Evolutionary conservation across 2,113 vertebrate genomes (phyloP), one percentile per base, ranked within the genome.

Genomic region (Epinephelus fuscoguttatus): DNA sequence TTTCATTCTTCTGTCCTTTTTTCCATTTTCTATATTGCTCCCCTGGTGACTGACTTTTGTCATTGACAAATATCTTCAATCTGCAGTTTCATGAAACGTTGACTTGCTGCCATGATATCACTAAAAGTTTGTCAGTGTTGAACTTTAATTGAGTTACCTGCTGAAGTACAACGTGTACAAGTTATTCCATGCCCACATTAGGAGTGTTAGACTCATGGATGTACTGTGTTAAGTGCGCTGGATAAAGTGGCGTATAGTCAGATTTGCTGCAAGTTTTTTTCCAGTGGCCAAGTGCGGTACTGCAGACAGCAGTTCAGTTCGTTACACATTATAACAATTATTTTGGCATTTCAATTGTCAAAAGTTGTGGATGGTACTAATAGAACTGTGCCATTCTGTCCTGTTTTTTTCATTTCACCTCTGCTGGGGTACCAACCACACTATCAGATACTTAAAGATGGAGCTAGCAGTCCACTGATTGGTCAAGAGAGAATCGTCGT

Each of bases 1-100:
- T 69, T 74, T 81, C 45, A 71, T 14, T 21, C 52, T 30, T 63
- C 37, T 52, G 52, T 70, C 19, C 23, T 72, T 61, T 55, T 14
- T 77, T 70, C 18, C 42, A 70, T 83, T 59, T 70, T 71, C 70
- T 63, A 10, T 47, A 72, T 73, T 67, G 56, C 23, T 67, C 27
- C 55, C 21, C 21, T 10, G 42, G 42, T 55, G 57, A 56, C 10
- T 21, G 50, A 27, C 1, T 75, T 13, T 80, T 49, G 9, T 70
- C 13, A 45, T 70, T 19, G 45, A 57, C 57, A 57, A 56, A 70
- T 69, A 40, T 70, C 11, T 63, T 75, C 17, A 57, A 66, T 50
- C 50, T 25, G 14, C 3, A 40, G 23, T 67, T 70, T 71, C 42
- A 72, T 59, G 13, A 15, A 70, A 61, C 55, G 63, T 63, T 55